Evolutionary conservation across 2,888 invertebrate species (phyloP).

Genomic region (Galerucella pusilla): DNA sequence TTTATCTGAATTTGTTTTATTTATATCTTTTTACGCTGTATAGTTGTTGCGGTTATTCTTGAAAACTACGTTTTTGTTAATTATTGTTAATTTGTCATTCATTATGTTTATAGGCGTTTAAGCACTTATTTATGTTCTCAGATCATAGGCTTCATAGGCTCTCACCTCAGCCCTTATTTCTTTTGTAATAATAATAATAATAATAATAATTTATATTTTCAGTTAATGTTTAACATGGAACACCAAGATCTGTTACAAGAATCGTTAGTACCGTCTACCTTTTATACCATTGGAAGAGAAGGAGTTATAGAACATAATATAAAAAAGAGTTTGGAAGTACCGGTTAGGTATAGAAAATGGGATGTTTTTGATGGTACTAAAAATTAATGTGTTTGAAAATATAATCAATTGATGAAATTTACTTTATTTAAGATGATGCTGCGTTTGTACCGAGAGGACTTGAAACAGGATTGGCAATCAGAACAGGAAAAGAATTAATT

Average conservation of each 20-base stretch:
- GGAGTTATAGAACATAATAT: conserved; percentile 55
- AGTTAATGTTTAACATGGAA: conserved; percentile 54
- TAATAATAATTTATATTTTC: too few relatives aligned
- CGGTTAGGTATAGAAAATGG: conserved; percentile 56
- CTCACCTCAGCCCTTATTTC: too few relatives aligned
- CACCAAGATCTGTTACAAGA: conserved; percentile 57
- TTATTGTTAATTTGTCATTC: too few relatives aligned
- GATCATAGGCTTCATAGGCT: too few relatives aligned
- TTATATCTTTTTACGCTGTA: too few relatives aligned
- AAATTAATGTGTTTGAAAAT: neutral
- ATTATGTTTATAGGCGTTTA: too few relatives aligned
- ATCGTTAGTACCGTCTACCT: conserved; percentile 57
- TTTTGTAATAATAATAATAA: too few relatives aligned
- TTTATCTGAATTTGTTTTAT: too few relatives aligned
- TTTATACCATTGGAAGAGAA: conserved; percentile 57
- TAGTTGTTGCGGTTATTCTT: too few relatives aligned
- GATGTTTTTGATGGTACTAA: conserved; percentile 50
- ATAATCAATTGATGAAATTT: neutral
- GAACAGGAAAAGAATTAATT: conserved; percentile 60
- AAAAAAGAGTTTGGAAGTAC: conserved; percentile 36
- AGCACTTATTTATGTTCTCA: too few relatives aligned
- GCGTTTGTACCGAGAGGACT: conserved; percentile 59
- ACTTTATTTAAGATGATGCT: conserved; percentile 51
- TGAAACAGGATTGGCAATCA: conserved; percentile 59
- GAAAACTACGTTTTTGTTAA: too few relatives aligned